These are phyloP conservation scores for Pentalonia nigronervosa DNA, from an alignment of 1,140 invertebrate species.

Conservation along the genomic window DNA sequence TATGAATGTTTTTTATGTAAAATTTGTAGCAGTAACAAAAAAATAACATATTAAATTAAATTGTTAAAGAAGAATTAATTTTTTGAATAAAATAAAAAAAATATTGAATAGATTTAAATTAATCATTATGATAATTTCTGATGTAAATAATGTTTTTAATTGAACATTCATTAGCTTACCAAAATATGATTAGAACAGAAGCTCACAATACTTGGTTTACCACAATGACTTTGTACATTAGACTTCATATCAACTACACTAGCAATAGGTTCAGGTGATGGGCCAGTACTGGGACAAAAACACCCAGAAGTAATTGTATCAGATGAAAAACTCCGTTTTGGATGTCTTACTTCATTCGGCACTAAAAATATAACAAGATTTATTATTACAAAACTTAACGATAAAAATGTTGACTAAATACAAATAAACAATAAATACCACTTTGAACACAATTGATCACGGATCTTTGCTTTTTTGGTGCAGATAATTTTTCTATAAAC, in stretches of 20 bases:
- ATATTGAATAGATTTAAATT: not conserved
- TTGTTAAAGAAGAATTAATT: not conserved
- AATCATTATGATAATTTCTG: not conserved
- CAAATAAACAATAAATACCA: conserved; percentile 6
- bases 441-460: conserved; percentile 43
- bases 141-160: not conserved
- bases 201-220: conserved; percentile 27
- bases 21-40: not conserved
- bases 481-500: conserved; percentile 54
- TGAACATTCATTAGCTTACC: not conserved
- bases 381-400: not conserved
- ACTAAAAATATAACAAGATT: not conserved
- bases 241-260: conserved; percentile 18
- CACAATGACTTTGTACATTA: conserved; percentile 3
- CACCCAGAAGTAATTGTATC: conserved; percentile 45
- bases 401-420: not conserved
- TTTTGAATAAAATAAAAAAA: too few relatives aligned
- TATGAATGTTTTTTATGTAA: conserved; percentile 30
- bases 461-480: conserved; percentile 48
- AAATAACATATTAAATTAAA: not conserved
- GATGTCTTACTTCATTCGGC: conserved; percentile 39
- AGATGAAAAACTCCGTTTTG: conserved; percentile 47
- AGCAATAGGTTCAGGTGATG: conserved; percentile 19
- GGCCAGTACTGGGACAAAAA: conserved; percentile 41
- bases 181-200: conserved; percentile 40